Percentiles rank a stretch among this genome's conserved stretches.
Conservation (phyloP, 2,113 vertebrate species). For the Heterocephalus glaber region DNA sequence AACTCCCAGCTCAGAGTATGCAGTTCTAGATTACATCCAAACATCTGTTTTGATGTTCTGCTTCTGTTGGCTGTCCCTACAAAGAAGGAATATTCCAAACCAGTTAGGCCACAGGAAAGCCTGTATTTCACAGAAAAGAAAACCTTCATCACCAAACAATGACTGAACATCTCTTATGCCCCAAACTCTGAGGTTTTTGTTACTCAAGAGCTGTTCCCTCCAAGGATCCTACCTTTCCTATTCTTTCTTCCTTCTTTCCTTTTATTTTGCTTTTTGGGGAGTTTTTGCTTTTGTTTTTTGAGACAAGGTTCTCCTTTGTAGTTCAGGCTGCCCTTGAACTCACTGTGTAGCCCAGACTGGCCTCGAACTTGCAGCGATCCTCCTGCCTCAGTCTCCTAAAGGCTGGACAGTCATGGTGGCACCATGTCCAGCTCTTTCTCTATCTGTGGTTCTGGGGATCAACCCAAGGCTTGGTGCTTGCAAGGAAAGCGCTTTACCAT, state of each 20-base stretch:
- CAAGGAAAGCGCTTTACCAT: background rate
- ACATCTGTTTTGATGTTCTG: slow-evolving; percentile 59
- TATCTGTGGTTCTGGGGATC: background rate
- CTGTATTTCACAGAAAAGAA: slow-evolving; percentile 25
- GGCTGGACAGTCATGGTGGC: background rate
- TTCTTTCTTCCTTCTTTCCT: background rate
- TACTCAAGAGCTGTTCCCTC: slow-evolving; percentile 33
- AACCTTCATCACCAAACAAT: background rate
- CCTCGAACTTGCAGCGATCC: background rate
- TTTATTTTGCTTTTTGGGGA: background rate
- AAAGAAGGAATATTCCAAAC: slow-evolving; percentile 67
- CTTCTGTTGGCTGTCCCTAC: slow-evolving; percentile 51
- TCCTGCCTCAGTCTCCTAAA: background rate
- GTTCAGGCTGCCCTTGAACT: background rate
- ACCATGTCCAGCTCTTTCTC: background rate
- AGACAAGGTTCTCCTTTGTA: background rate
- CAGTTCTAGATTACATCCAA: slow-evolving; percentile 53
- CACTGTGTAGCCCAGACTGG: background rate
- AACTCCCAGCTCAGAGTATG: slow-evolving; percentile 28
- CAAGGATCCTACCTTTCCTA: background rate
- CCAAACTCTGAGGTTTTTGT: background rate
- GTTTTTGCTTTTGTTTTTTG: background rate
- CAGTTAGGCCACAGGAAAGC: slow-evolving; percentile 37
- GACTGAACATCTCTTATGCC: background rate
- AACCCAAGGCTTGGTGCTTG: background rate